Evolutionary conservation across 2,888 invertebrate species (phyloP).

Genomic region (Eristalinus sepulchralis): DNA sequence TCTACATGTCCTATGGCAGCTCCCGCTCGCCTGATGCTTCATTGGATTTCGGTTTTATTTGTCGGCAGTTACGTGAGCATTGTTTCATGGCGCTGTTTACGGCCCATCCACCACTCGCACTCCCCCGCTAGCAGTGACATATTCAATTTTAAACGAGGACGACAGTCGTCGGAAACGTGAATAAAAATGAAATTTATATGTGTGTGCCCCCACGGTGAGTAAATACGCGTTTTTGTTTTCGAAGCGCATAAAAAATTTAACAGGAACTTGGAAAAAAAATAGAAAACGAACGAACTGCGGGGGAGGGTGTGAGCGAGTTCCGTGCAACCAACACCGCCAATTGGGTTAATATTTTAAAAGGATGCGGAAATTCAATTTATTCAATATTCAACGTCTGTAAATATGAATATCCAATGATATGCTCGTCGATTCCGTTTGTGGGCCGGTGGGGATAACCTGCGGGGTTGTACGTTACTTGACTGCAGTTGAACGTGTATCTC

Average conservation of each 20-base stretch:
- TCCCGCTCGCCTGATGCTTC: not conserved
- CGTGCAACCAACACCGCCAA: not conserved
- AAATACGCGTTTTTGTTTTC: conserved; percentile 6
- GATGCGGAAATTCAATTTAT: conserved; percentile 21
- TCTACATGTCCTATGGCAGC: conserved; percentile 10
- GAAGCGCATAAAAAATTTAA: not conserved
- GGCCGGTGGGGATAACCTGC: no score
- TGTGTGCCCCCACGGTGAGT: not conserved
- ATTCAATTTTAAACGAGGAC: conserved; percentile 27
- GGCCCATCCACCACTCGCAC: not conserved
- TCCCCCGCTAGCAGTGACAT: not conserved
- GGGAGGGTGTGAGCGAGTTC: not conserved
- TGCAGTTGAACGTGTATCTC: no score
- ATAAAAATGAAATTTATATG: conserved; percentile 29
- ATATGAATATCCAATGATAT: not conserved
- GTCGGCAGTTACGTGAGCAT: conserved; percentile 1
- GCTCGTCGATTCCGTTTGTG: not conserved
- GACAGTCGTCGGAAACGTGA: conserved; percentile 15
- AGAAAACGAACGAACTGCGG: not conserved
- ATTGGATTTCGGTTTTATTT: conserved; percentile 1
- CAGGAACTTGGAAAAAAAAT: not conserved
- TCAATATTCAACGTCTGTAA: not conserved
- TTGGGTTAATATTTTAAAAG: conserved; percentile 14
- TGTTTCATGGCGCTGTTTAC: conserved; percentile 1
- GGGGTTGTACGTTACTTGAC: no score